phyloP scores from a whole-genome alignment of 2,797 vertebrate genomes.

The Caiman crocodilus region DNA sequence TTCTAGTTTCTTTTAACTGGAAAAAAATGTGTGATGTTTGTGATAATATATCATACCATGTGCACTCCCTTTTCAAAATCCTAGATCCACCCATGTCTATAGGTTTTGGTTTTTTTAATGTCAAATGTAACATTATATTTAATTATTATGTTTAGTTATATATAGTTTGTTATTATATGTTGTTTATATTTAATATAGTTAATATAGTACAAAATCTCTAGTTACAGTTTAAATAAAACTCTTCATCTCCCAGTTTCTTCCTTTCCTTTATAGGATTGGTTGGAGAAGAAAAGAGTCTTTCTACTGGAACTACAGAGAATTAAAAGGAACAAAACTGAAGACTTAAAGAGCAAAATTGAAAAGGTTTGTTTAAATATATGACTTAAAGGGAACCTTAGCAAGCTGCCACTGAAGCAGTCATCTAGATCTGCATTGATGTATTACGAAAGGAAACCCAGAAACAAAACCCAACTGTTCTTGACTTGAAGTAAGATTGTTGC shows the following conservation, averaged over 20 bases:
- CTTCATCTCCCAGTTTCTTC: not conserved
- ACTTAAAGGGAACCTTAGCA: not conserved
- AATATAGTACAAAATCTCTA: not conserved
- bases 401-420: not conserved
- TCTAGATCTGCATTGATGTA: not conserved
- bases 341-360: conserved; percentile 71
- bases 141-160: not conserved
- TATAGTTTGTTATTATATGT: not conserved
- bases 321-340: conserved; percentile 87
- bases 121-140: not conserved
- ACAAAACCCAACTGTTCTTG: not conserved
- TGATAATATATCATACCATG: too few species aligned
- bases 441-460: not conserved
- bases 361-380: conserved; percentile 75
- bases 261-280: conserved; percentile 88
- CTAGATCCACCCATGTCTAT: too few species aligned
- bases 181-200: not conserved
- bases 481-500: not conserved
- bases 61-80: too few species aligned
- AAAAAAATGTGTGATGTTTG: too few species aligned
- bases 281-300: conserved; percentile 88
- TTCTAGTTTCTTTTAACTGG: too few species aligned
- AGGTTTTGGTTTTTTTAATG: too few species aligned
- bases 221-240: not conserved
- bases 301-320: conserved; percentile 79